Conservation (phyloP, 2,888 invertebrate species). For the Corbicula japonica region DNA sequence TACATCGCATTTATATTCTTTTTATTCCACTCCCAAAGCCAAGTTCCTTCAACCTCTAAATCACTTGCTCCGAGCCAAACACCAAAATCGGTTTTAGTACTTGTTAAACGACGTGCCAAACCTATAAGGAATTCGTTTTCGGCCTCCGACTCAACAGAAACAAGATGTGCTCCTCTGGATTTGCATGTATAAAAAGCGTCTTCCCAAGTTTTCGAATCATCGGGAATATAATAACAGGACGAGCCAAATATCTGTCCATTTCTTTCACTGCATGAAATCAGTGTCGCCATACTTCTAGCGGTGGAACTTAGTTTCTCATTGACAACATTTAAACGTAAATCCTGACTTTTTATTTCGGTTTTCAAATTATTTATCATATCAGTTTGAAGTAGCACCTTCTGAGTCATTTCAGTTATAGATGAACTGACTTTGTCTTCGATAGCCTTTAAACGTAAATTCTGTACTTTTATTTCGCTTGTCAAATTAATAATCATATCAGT, state of each 20-base stretch:
- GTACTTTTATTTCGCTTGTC: background rate
- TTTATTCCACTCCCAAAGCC: background rate
- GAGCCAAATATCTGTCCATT: background rate
- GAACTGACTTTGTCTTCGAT: background rate
- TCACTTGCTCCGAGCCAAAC: slow-evolving; percentile 2
- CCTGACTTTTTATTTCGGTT: background rate
- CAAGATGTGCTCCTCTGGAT: background rate
- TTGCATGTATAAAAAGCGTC: background rate
- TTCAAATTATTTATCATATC: background rate
- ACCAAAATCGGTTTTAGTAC: background rate
- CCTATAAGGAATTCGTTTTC: background rate
- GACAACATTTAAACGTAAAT: background rate
- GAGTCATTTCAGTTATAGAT: background rate
- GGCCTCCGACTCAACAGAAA: background rate
- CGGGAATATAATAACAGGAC: background rate
- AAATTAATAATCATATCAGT: background rate
- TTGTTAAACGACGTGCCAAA: background rate
- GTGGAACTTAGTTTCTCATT: background rate
- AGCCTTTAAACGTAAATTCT: background rate
- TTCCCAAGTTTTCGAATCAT: background rate
- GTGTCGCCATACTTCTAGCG: background rate
- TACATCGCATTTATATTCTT: background rate
- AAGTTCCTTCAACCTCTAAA: background rate
- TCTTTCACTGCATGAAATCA: background rate
- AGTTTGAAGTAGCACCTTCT: background rate